Evolutionary conservation across 1,140 invertebrate species (phyloP), one percentile per base, ranked within the genome.

Genomic region (Diorhabda elongata): DNA sequence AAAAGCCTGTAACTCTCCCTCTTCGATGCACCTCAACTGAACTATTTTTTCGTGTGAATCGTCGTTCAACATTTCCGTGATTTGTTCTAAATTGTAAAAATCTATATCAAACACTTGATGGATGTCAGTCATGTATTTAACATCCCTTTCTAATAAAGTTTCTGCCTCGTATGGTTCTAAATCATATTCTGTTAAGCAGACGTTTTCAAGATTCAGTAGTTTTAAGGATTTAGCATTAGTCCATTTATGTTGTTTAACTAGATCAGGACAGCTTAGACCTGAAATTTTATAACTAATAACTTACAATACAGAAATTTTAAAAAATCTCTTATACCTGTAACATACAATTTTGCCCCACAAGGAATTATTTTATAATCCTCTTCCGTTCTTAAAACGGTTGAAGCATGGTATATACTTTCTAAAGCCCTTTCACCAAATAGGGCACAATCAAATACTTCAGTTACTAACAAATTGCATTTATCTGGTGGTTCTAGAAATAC

Each of bases 391-490:
- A 92, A 78, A 71, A 86, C 77, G 67, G 87, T 76, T 84, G 87
- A 89, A 4, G 91, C 90, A 83, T 92, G 87, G 47, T 85, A 78
- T 42, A 94, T 74, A 41, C 88, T 88, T 74, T 87, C 81, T 47
- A 93, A 77, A 47, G 90, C 83, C 73, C 87, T 82, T 82, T 93
- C 92, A 9, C 92, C 92, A 80, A 93, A 89, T 42, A 93, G 76
- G 3, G 87, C 91, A 69, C 88, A 87, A 84, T 94, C 92, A 84
- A 93, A 90, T 60, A 89, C 89, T 81, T 94, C 92, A 62, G 90
- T 92, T 2, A 93, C 83, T 90, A 67, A n/a, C 9, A 67, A 67
- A 44, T 67, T 67, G 58, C 65, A 67, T 41, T 67, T 67, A 59
- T 60, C 82, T 56, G 73, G 60, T 7, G 65, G 57, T 57, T 67